phyloP scores from a whole-genome alignment of 2,113 vertebrate genomes.

The Hassar affinis region DNA sequence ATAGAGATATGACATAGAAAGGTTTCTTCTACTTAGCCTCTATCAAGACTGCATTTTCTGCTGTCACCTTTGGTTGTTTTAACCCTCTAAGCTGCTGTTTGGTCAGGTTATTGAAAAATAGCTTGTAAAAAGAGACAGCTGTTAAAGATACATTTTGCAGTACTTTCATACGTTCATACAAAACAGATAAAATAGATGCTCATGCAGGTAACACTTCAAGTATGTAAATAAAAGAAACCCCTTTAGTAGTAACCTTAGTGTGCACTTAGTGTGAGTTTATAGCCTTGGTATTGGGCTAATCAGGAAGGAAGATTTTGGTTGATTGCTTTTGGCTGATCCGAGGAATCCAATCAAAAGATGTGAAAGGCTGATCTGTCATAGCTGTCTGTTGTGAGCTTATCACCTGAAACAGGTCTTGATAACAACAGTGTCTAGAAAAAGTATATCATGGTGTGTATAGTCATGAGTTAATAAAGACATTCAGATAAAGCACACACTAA shows the following conservation, averaged over 20 bases:
- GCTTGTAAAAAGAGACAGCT: neutral
- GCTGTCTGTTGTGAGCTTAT: neutral
- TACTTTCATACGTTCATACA: neutral
- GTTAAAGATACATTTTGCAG: neutral
- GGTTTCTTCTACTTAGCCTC: neutral
- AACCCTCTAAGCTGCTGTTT: neutral
- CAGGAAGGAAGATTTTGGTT: neutral
- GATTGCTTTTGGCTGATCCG: neutral
- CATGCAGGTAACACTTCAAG: neutral
- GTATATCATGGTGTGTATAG: neutral
- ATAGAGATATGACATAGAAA: no score
- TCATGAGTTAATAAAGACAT: neutral
- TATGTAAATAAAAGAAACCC: neutral
- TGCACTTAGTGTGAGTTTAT: neutral
- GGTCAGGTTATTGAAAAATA: neutral
- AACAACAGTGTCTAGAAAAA: neutral
- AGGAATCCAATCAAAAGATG: neutral
- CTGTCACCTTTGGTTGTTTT: neutral
- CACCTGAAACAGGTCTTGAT: neutral
- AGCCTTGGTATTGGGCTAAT: no score
- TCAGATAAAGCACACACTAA: neutral
- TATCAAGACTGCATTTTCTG: neutral
- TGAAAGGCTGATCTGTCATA: neutral
- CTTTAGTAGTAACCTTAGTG: neutral
- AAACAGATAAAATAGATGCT: neutral